These are phyloP conservation scores for Mionectes macconnelli DNA, from an alignment of 2,113 vertebrate genomes.

Conservation along the genomic window DNA sequence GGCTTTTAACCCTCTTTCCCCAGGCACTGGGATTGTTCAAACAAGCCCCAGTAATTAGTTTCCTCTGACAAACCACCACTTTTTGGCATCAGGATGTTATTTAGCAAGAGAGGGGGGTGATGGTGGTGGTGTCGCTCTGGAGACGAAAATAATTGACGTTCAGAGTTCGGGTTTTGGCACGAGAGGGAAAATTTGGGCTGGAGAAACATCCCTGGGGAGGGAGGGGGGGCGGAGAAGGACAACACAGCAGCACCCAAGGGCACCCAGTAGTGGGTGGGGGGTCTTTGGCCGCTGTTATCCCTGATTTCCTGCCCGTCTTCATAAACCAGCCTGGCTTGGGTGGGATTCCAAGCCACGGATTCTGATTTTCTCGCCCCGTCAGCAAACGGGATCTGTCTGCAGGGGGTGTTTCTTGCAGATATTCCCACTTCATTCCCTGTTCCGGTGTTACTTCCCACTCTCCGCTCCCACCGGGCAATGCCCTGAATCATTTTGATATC, in stretches of 20 bases:
- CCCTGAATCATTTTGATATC: fast-evolving
- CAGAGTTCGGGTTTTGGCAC: background rate
- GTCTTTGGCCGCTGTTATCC: background rate
- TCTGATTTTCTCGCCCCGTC: background rate
- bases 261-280: background rate
- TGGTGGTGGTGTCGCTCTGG: background rate
- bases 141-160: background rate
- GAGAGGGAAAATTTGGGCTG: background rate
- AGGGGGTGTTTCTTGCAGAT: background rate
- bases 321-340: fast-evolving
- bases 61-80: background rate
- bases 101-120: background rate
- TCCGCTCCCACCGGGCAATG: background rate
- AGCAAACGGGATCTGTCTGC: background rate
- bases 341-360: fast-evolving
- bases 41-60: slow-evolving; percentile 47
- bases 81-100: background rate
- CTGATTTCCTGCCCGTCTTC: background rate
- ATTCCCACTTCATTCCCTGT: fast-evolving
- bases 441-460: fast-evolving
- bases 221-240: fast-evolving
- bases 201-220: fast-evolving
- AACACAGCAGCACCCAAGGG: background rate
- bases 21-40: slow-evolving; percentile 28
- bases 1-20: slow-evolving; percentile 35